phyloP scores from a whole-genome alignment of 1,140 invertebrate species.

The Formica exsecta region DNA sequence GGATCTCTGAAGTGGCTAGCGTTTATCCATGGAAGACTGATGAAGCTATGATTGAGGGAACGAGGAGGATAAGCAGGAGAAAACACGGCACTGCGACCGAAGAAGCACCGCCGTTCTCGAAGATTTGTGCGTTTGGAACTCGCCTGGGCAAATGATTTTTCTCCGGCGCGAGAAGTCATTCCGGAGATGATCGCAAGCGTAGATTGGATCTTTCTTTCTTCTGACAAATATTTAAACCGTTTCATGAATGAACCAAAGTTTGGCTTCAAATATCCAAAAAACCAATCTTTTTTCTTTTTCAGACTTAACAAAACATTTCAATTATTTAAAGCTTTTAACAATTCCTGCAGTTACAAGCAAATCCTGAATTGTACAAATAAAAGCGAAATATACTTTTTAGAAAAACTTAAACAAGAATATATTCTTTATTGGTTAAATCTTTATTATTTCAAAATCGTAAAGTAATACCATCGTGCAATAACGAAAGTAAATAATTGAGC shows the following conservation, averaged over 20 bases:
- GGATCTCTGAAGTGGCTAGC: conserved; percentile 70
- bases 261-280: not conserved
- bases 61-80: too few species aligned
- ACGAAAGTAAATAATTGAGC: not conserved
- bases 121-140: conserved; percentile 27
- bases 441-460: not conserved
- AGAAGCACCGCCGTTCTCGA: not conserved
- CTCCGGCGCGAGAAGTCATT: conserved; percentile 17
- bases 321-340: not conserved
- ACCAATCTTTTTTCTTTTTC: not conserved
- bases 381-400: not conserved
- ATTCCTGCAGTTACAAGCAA: not conserved
- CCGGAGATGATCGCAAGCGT: not conserved
- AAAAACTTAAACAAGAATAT: not conserved
- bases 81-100: not conserved
- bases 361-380: not conserved
- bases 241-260: not conserved
- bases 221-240: not conserved
- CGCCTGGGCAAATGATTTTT: not conserved
- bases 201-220: not conserved
- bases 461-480: not conserved
- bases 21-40: conserved; percentile 67
- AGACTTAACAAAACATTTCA: not conserved
- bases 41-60: conserved; percentile 57
- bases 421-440: not conserved